phyloP scores from a whole-genome alignment of 2,113 vertebrate species.

The Carassius carassius region DNA sequence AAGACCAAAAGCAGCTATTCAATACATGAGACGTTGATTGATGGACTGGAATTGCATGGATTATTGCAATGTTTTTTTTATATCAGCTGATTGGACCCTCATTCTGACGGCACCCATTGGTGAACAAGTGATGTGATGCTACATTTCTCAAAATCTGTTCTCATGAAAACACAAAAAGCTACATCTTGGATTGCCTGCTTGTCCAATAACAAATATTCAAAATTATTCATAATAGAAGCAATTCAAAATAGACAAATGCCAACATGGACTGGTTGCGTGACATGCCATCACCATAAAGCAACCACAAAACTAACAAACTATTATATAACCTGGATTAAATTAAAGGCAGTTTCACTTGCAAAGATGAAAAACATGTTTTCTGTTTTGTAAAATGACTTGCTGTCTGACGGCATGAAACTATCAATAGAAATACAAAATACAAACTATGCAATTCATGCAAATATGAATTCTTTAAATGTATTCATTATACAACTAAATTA shows the following conservation, averaged over 20 bases:
- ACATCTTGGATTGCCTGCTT: background rate
- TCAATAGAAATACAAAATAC: background rate
- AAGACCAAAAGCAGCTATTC: no score
- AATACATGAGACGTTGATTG: no score
- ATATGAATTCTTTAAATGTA: background rate
- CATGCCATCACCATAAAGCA: background rate
- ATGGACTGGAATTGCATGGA: no score
- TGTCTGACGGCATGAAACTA: background rate
- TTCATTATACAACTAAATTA: background rate
- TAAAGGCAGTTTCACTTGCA: background rate
- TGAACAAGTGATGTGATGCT: background rate
- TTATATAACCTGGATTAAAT: background rate
- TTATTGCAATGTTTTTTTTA: background rate
- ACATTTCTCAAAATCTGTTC: background rate
- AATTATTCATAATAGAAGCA: background rate
- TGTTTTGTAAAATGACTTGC: no score
- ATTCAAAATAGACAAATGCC: background rate
- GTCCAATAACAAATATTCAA: no score
- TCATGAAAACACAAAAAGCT: background rate
- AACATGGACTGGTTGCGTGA: background rate
- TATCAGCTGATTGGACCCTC: background rate
- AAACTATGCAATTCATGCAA: background rate
- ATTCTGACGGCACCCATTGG: background rate
- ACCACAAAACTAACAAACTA: background rate
- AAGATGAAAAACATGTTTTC: background rate